Evolutionary conservation across 1,140 invertebrate species (phyloP), one percentile per base, ranked within the genome.

Genomic region (Sarcophaga peregrina): DNA sequence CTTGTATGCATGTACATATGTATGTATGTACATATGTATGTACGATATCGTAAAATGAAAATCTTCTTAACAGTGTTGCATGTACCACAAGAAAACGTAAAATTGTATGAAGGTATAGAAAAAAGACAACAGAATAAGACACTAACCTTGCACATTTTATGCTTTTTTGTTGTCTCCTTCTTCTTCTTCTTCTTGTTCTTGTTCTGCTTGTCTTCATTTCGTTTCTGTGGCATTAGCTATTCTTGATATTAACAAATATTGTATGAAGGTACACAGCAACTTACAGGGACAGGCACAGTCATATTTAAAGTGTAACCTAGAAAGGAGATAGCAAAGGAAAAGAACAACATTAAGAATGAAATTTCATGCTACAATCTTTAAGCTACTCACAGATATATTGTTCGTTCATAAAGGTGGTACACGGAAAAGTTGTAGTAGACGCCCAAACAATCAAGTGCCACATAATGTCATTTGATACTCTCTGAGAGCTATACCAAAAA

Each of bases 131-230:
- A 68, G 20, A 68, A 20, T 9, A 68, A 68, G 62, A 68, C 58
- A 68, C 62, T 68, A 68, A 68, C 62, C 62, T 68, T 68, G 62
- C 62, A 68, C 62, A 68, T 20, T 68, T 58, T n/a, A 58, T 58
- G 54, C 25, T 4, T 37, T 37, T 37, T 37, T 37, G 25, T 37
- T 37, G 25, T 37, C 25, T 37, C 1, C 25, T 37, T 37, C 4
- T 4, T 37, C 25, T 37, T 68, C 9, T 68, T n/a, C 50, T 20
- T 1, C 20, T 58, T 58, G 15, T 58, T 13, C 15, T 58, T 58
- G 3, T n/a, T 58, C n/a, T n/a, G n/a, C n/a, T n/a, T n/a, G n/a
- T n/a, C n/a, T n/a, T n/a, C n/a, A n/a, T 58, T 13, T 58, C 15
- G 54, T 58, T 3, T 58, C 13, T 58, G 11, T 58, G 15, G 8